Base-by-base conservation (phyloP, 2,888 invertebrate genomes). In the Hydriomena furcata region DNA sequence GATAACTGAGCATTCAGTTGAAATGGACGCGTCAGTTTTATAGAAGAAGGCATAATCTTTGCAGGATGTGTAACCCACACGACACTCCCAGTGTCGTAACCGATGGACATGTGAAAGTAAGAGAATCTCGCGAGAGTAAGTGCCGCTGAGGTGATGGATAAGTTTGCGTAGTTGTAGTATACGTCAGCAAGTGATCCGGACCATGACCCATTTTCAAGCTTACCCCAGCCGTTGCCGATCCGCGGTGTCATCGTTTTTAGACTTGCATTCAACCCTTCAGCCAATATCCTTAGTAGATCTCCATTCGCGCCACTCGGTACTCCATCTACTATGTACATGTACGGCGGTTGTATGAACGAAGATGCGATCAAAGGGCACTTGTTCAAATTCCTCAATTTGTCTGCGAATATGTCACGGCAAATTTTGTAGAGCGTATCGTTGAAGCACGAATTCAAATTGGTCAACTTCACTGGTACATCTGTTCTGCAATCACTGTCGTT, bases 121-220 rank as follows among this genome's bases (percentile, higher is more conserved):
- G 65, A 61, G 46, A 70, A 76, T 54, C 86, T 75, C 5, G 73
- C 35, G 1, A 74, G 52, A 0, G 87, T 85, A 5, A 86, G 27
- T 17, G 78, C 76, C 0, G 73, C 76, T 2, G 84, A 86, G 1
- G 86, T 85, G 67, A 87, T 85, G 0, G 87, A 87, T 13, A 87
- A 73, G 56, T 86, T 83, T 0, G 88, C 88, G 7, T 70, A 50
- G n/a, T 76, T 75, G 23, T 82, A 63, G 30, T 77, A 70, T 7
- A 86, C 43, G 49, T 87, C 86, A 10, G 73, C 77, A 0, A 88
- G 73, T 1, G 85, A 87, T 1, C 88, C 88, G 2, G 76, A 61
- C 88, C 88, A 88, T 0, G 73, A 69, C 1, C 79, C 82, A 25
- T 84, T 65, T 0, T 59, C 67, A 0, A 73, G 60, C 35, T 61